Percentiles rank a stretch among this genome's conserved stretches.
Evolutionary conservation across 2,113 vertebrate genomes (phyloP).

Genomic region (Ahaetulla prasina): DNA sequence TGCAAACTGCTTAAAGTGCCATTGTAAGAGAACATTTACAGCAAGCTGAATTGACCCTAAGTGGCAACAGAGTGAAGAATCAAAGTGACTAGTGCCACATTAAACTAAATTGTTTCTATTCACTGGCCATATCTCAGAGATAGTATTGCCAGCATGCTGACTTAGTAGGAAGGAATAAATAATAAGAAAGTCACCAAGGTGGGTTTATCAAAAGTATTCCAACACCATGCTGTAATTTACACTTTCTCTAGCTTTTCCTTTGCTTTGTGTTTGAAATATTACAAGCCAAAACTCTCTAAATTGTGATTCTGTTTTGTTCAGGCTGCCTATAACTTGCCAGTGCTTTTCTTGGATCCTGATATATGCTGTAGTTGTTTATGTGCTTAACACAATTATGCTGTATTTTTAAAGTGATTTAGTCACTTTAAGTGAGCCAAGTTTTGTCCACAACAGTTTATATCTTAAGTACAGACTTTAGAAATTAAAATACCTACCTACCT

Average conservation of each 20-base stretch:
- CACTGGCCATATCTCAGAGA: neutral
- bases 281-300: neutral
- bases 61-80: neutral
- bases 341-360: neutral
- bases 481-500: neutral
- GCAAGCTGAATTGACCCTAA: neutral
- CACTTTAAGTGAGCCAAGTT: neutral
- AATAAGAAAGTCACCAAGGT: neutral
- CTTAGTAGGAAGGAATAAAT: neutral
- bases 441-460: neutral
- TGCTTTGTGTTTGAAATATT: neutral
- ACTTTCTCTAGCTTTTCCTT: neutral
- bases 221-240: neutral
- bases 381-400: neutral
- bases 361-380: neutral
- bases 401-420: neutral
- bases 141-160: neutral
- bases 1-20: neutral
- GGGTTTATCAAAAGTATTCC: neutral
- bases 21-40: neutral
- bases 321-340: neutral
- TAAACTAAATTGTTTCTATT: neutral
- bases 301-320: neutral
- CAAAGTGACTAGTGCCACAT: neutral
- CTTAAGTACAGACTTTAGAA: neutral